phyloP scores from a whole-genome alignment of 2,113 vertebrate genomes.

The Nothobranchius kuhntae region DNA sequence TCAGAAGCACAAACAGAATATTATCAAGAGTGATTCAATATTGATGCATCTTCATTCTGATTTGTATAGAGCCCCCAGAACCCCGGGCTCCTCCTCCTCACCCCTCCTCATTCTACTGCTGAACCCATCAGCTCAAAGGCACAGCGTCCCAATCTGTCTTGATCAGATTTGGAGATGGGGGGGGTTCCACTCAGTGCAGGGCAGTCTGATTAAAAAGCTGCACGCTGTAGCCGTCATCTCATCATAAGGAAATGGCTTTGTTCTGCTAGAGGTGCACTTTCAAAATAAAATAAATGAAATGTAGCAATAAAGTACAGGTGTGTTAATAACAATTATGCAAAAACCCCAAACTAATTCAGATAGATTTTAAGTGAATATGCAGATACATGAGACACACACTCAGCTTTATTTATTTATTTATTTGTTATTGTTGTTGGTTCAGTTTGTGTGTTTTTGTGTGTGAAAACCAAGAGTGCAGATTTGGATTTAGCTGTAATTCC shows the following conservation, averaged over 20 bases:
- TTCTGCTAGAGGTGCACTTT: neutral
- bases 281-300: neutral
- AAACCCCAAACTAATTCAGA: too few species aligned
- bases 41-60: too few species aligned
- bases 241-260: neutral
- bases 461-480: slow-evolving; percentile 28
- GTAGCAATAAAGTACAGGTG: too few species aligned
- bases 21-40: too few species aligned
- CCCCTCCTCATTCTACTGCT: slow-evolving; percentile 30
- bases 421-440: slow-evolving; percentile 3
- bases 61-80: neutral
- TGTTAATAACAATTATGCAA: too few species aligned
- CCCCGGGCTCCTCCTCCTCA: slow-evolving; percentile 7
- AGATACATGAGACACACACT: too few species aligned
- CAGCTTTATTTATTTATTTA: too few species aligned
- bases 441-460: slow-evolving; percentile 24
- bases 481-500: slow-evolving; percentile 65
- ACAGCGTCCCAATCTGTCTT: slow-evolving; percentile 62
- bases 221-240: neutral
- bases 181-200: slow-evolving; percentile 7
- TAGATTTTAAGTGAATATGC: too few species aligned
- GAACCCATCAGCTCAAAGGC: slow-evolving; percentile 58
- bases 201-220: neutral
- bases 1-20: too few species aligned
- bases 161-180: slow-evolving; percentile 44